Evolutionary conservation across 2,888 invertebrate genomes (phyloP), one percentile per base, ranked within the genome.

Genomic region (Zeuzera pyrina): DNA sequence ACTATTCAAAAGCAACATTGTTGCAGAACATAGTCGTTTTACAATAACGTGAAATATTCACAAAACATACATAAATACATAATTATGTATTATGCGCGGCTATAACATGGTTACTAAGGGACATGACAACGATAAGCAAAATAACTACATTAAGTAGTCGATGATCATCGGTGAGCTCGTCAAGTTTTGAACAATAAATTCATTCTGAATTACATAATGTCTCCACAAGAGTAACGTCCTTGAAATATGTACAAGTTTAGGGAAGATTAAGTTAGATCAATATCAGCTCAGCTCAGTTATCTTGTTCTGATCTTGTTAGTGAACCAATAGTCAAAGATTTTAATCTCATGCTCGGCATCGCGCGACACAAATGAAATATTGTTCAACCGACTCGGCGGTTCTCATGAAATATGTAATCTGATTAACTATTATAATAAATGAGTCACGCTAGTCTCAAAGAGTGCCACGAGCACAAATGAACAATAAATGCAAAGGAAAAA

Each of bases 11-110:
- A 62, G 57, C 66, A 64, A 72, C 72, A 69, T 66, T 73, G 74
- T 69, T 46, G 29, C 38, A 57, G 47, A 60, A 73, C 71, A 67
- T 73, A 76, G 72, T 64, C 55, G 67, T 77, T 70, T n/a, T 70
- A 68, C 74, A 72, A 74, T 72, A 67, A 66, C 63, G 77, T 77
- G 71, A 76, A 77, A 77, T 77, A 78, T 78, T 77, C 71, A 78
- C 77, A 69, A 65, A 74, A 67, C 59, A n/a, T n/a, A 19, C 5
- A 8, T 19, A 19, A 8, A 6, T 19, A 8, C 19, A 19, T 19
- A 19, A 19, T 6, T 19, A 19, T 19, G 19, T 8, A 19, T 5
- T 19, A n/a, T n/a, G n/a, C n/a, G n/a, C n/a, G n/a, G n/a, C n/a
- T n/a, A n/a, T n/a, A n/a, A n/a, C n/a, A n/a, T n/a, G n/a, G n/a